These are phyloP conservation scores for Rotaria sp. DNA, from an alignment of 2,888 invertebrate genomes.

Conservation along the genomic window DNA sequence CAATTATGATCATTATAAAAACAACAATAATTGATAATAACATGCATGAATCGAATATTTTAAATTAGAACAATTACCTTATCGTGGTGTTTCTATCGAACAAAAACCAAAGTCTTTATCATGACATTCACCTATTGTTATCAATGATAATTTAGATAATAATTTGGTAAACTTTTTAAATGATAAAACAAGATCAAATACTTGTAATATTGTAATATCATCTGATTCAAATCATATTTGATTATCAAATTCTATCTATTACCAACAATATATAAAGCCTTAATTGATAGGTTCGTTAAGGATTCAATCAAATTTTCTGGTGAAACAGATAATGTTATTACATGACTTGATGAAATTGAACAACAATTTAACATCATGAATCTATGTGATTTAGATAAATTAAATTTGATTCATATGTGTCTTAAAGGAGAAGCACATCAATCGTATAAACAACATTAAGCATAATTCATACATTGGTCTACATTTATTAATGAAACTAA, in stretches of 20 bases:
- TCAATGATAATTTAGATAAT: too few relatives aligned
- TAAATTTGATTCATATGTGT: neutral
- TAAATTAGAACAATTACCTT: too few relatives aligned
- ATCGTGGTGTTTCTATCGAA: too few relatives aligned
- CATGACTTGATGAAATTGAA: neutral
- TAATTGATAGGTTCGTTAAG: neutral
- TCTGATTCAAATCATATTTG: too few relatives aligned
- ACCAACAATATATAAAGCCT: neutral
- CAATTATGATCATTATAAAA: too few relatives aligned
- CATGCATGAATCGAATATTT: too few relatives aligned
- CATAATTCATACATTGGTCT: neutral
- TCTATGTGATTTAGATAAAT: neutral
- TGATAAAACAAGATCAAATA: too few relatives aligned
- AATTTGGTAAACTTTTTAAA: too few relatives aligned
- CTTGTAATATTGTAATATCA: too few relatives aligned
- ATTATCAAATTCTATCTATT: neutral
- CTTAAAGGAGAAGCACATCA: neutral
- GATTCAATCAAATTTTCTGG: neutral
- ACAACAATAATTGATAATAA: too few relatives aligned
- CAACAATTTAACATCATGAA: neutral
- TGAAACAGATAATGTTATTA: neutral
- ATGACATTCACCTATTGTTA: too few relatives aligned
- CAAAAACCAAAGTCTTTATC: too few relatives aligned
- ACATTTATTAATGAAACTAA: neutral
- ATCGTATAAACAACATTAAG: neutral